Evolutionary conservation across 2,113 vertebrate genomes (phyloP), one percentile per base, ranked within the genome.

Genomic region (Corythoichthys haematopterus): DNA sequence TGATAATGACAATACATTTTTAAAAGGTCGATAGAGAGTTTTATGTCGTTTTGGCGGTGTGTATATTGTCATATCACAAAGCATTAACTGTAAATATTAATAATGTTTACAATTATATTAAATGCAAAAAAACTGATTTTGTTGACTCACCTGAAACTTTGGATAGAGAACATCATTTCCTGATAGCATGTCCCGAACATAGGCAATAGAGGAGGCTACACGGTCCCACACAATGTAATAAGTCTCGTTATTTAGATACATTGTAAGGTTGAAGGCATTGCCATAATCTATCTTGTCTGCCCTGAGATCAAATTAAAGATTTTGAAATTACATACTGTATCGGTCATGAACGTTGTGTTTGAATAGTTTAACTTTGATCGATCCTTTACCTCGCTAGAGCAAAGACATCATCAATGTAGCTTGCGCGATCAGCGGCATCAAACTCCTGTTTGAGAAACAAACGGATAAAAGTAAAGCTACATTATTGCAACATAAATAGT

Each of bases 221-320:
- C 93, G 91, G 0, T 92, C 53, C 97, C 97, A 99, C 1, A 94
- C 93, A 37, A 98, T 92, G 82, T 92, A 97, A 0, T 92, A 88
- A 0, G 0, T 3, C 90, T 99, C 97, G 0, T 4, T 46, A 36
- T 0, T 16, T 59, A 99, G 87, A 76, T 98, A 98, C 78, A n/a
- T 89, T 58, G 94, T 97, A 64, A 98, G 80, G 7, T 93, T 80
- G 68, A 99, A 89, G 64, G 94, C 83, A 51, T 80, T 75, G 0
- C 80, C 60, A 48, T 99, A 99, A 77, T 89, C 63, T 37, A 96
- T 68, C 0, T 93, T 70, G 70, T 94, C 83, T 60, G 95, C 81
- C 90, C 96, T 99, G 83, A 74, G 64, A 6, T 83, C 77, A 8
- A 8, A 80, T 68, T 88, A 57, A 0, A 61, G 73, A 66, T 28